Evolutionary conservation across 2,797 vertebrate species (phyloP).

Genomic region (Psittacula echo): DNA sequence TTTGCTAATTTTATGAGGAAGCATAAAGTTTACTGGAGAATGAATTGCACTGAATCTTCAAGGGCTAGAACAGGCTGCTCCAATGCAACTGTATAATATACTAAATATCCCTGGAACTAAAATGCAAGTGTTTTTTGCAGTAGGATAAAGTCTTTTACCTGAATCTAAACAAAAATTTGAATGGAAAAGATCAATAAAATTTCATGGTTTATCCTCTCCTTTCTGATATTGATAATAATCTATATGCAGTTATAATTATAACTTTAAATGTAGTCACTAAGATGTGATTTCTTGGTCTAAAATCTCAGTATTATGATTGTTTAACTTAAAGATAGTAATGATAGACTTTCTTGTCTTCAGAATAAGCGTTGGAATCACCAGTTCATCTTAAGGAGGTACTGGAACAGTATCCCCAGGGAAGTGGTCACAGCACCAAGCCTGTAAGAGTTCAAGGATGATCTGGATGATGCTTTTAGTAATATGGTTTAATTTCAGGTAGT

Average conservation of each 20-base stretch:
- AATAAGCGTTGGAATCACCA: neutral
- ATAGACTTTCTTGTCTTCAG: neutral
- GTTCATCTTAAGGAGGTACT: neutral
- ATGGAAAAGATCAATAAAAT: neutral
- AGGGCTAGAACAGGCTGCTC: neutral
- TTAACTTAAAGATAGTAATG: neutral
- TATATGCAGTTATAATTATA: neutral
- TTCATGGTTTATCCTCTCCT: neutral
- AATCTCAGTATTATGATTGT: neutral
- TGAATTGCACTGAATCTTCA: neutral
- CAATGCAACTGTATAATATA: neutral
- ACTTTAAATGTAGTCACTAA: neutral
- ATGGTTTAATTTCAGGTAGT: neutral
- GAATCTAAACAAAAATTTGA: neutral
- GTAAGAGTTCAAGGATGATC: neutral
- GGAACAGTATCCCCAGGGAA: neutral
- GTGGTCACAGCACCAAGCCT: accelerated
- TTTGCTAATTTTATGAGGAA: neutral
- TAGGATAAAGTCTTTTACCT: neutral
- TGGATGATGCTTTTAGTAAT: accelerated
- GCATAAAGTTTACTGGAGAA: neutral
- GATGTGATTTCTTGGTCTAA: neutral
- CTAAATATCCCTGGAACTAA: neutral
- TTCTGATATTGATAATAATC: neutral
- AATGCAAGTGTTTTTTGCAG: neutral